phyloP scores from a whole-genome alignment of 2,113 vertebrate species.

The Electrona antarctica region DNA sequence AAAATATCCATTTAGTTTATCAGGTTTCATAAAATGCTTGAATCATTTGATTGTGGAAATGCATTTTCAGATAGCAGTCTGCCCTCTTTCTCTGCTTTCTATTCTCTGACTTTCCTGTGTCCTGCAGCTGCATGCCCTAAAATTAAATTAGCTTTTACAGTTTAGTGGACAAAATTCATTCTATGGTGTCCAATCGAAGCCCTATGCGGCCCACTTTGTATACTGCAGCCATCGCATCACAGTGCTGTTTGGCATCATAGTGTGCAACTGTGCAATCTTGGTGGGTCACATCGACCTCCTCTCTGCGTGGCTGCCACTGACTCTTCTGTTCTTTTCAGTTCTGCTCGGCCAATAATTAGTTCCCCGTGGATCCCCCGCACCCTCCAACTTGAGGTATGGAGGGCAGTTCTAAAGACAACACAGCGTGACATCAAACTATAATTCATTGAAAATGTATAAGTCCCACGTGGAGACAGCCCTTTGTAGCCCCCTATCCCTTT shows the following conservation, averaged over 20 bases:
- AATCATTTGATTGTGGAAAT: no score
- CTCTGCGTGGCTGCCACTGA: conserved; percentile 20
- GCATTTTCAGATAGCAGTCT: conserved; percentile 32
- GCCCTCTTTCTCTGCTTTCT: neutral
- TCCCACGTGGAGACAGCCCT: conserved; percentile 21
- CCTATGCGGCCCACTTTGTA: neutral
- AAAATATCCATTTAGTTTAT: neutral
- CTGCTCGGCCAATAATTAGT: conserved; percentile 44
- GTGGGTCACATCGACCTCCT: conserved; percentile 29
- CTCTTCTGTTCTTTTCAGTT: conserved; percentile 27
- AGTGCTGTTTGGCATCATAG: conserved; percentile 23
- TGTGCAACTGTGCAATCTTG: conserved; percentile 33
- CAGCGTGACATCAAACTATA: conserved; percentile 37
- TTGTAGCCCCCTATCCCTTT: neutral
- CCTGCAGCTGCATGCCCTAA: neutral
- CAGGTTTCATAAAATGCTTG: neutral
- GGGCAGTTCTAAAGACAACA: conserved; percentile 33
- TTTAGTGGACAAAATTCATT: conserved; percentile 6
- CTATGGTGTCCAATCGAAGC: conserved; percentile 16
- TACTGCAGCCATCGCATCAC: conserved; percentile 4
- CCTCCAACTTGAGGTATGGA: conserved; percentile 13
- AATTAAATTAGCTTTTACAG: conserved; percentile 5
- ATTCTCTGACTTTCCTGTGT: neutral
- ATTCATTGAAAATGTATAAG: conserved; percentile 44
- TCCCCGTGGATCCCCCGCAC: conserved; percentile 13